phyloP scores from a whole-genome alignment of 2,888 invertebrate genomes.

The Phymatocera aterrima region DNA sequence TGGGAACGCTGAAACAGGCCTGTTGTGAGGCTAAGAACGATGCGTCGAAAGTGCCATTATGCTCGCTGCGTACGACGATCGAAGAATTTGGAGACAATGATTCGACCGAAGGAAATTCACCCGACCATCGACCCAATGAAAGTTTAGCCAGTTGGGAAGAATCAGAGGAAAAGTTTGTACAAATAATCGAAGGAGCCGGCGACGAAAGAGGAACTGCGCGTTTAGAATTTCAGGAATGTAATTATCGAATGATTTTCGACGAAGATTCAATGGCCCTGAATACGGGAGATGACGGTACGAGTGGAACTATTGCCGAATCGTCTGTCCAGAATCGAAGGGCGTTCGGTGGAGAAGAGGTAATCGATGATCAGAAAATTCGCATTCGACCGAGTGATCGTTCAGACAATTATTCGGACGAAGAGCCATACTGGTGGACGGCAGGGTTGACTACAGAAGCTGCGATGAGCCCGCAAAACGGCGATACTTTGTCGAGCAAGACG shows the following conservation, averaged over 20 bases:
- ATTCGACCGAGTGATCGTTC: not conserved
- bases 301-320: not conserved
- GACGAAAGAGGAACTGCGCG: not conserved
- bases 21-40: slow-evolving; percentile 10
- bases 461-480: not conserved
- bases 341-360: not conserved
- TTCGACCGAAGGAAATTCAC: slow-evolving; percentile 45
- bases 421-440: slow-evolving; percentile 37
- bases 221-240: not conserved
- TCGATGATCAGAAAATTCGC: not conserved
- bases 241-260: not conserved
- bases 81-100: slow-evolving; percentile 56
- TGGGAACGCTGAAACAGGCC: slow-evolving; percentile 9
- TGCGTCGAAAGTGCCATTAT: slow-evolving; percentile 52
- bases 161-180: slow-evolving; percentile 59
- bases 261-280: not conserved
- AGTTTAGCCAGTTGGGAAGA: slow-evolving; percentile 58
- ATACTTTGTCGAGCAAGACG: not conserved
- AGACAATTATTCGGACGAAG: slow-evolving; percentile 17
- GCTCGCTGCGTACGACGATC: slow-evolving; percentile 59
- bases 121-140: slow-evolving; percentile 44
- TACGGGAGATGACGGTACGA: not conserved
- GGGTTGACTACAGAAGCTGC: slow-evolving; percentile 17
- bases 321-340: not conserved
- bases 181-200: slow-evolving; percentile 53